Percentiles rank a stretch among this genome's conserved stretches.
Conservation (phyloP, 1,140 invertebrate species). For the Lysiphlebus fabarum region DNA sequence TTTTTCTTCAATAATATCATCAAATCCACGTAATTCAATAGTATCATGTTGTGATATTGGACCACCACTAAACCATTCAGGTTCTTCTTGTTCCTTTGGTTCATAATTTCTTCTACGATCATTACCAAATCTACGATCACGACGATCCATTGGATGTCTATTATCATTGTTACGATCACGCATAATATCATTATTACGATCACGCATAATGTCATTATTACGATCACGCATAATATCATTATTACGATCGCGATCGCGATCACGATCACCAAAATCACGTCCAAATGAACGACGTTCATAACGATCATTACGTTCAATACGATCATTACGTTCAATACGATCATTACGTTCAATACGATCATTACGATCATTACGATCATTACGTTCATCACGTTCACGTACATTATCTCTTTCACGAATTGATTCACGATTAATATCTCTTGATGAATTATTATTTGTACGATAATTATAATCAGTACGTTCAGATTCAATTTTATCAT, state of each 20-base stretch:
- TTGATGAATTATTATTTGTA: slow-evolving; percentile 28
- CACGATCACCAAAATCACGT: slow-evolving; percentile 53
- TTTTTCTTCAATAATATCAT: slow-evolving; percentile 64
- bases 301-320: slow-evolving; percentile 41
- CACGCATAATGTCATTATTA: no score
- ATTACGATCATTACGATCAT: slow-evolving; percentile 33
- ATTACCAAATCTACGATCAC: slow-evolving; percentile 50
- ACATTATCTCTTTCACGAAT: slow-evolving; percentile 46
- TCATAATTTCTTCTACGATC: slow-evolving; percentile 54
- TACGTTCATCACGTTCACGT: background rate
- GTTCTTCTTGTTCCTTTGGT: slow-evolving; percentile 57
- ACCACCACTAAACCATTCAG: slow-evolving; percentile 79
- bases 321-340: slow-evolving; percentile 33
- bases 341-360: slow-evolving; percentile 36
- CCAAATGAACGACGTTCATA: slow-evolving; percentile 59
- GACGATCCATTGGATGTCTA: slow-evolving; percentile 35
- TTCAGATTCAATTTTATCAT: slow-evolving; percentile 48
- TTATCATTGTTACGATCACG: slow-evolving; percentile 20
- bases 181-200: slow-evolving; percentile 17
- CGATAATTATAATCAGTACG: slow-evolving; percentile 47
- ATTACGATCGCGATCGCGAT: no score
- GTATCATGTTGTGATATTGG: slow-evolving; percentile 87
- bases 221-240: no score
- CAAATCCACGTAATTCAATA: slow-evolving; percentile 90
- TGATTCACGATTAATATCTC: slow-evolving; percentile 23